phyloP scores from a whole-genome alignment of 2,113 vertebrate genomes.

The Cephalopterus ornatus region DNA sequence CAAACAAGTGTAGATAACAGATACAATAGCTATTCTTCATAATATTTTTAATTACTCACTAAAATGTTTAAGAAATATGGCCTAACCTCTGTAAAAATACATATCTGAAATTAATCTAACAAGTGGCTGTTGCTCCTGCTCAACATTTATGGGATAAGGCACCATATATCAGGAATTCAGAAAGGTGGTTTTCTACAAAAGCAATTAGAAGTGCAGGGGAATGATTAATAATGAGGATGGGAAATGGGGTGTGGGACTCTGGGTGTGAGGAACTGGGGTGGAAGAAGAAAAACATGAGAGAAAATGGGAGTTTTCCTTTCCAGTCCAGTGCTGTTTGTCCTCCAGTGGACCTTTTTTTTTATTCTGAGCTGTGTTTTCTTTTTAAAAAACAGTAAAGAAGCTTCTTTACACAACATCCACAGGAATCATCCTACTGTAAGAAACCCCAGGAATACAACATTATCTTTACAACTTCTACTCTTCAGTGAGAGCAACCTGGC shows the following conservation, averaged over 20 bases:
- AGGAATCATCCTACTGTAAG: not conserved
- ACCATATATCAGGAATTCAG: not conserved
- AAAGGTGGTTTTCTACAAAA: not conserved
- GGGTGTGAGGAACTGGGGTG: accelerated
- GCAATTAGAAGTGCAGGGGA: not conserved
- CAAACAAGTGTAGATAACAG: not conserved
- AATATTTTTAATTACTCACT: not conserved
- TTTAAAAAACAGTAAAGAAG: not conserved
- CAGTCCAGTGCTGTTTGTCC: not conserved
- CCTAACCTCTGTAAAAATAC: not conserved
- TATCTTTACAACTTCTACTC: not conserved
- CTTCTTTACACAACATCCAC: not conserved
- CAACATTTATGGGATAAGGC: not conserved
- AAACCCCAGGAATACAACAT: not conserved
- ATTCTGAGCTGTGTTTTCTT: not conserved
- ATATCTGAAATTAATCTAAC: not conserved
- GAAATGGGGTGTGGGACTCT: not conserved
- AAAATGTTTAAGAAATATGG: not conserved
- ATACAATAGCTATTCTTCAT: not conserved
- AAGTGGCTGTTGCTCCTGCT: not conserved
- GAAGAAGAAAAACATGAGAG: not conserved
- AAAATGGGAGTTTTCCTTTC: not conserved
- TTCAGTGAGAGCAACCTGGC: not conserved
- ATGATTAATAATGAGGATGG: not conserved
- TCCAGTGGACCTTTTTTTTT: not conserved